Evolutionary conservation across 2,888 invertebrate species (phyloP), one percentile per base, ranked within the genome.

Genomic region (Lutraria lutraria): DNA sequence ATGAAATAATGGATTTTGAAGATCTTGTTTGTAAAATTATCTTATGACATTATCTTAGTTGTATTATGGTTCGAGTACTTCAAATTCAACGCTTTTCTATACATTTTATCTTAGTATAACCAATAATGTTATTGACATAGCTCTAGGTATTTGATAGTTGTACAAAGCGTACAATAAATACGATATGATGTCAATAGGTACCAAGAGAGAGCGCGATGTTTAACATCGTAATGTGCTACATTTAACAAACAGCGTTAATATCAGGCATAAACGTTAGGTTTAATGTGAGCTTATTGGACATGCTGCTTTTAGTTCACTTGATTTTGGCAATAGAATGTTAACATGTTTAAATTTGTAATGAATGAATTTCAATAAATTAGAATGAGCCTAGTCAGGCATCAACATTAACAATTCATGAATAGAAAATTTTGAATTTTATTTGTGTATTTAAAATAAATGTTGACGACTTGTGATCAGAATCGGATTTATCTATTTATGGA

Each of bases 181-280:
- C 56, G 80, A 85, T 80, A 79, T 79, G 85, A 85, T 85, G 76
- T 80, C 85, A 60, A 43, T 34, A 25, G 79, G 80, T 79, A n/a
- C 80, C 60, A 31, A 19, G 29, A 76, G 76, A 19, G 76, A 34
- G 54, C 25, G 25, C 53, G 80, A 85, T 60, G 53, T 79, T 34
- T 54, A 21, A 85, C 79, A 85, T 85, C 79, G 85, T 79, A 60
- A 85, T 79, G 34, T 85, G 85, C 56, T 85, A 85, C 85, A 85
- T 85, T 85, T 43, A 43, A 80, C 80, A 85, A 85, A 56, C 79
- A 56, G 80, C 56, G 54, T 85, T 79, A 85, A 31, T 13, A 52
- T 80, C 52, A 16, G 31, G 76, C 25, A 31, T 31, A 19, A 31
- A 76, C 16, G 76, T 76, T 31, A 31, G 8, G 34, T 76, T 16